Conservation (phyloP, 2,888 invertebrate genomes). For the Agrochola circellaris region DNA sequence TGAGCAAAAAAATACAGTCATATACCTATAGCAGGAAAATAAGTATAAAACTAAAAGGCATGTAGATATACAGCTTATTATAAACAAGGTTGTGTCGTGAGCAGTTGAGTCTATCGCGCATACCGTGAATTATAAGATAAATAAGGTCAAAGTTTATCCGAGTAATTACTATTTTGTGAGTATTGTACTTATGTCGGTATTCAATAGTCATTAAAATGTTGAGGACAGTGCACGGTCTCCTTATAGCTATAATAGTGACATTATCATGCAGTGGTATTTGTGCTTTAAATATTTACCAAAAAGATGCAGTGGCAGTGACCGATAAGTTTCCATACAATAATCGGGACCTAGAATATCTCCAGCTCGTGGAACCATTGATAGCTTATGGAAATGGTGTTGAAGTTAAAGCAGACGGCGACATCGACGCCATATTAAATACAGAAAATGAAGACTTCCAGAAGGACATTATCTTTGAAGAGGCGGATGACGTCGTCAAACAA, state of each 20-base stretch:
- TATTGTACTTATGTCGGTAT: slow-evolving; percentile 40
- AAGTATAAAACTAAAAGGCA: slow-evolving; percentile 41
- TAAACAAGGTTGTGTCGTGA: slow-evolving; percentile 51
- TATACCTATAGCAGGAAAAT: slow-evolving; percentile 48
- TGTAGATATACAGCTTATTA: slow-evolving; percentile 32
- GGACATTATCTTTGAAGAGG: slow-evolving; percentile 5
- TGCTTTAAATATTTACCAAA: slow-evolving; percentile 56
- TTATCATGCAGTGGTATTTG: slow-evolving; percentile 64
- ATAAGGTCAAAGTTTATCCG: slow-evolving; percentile 76
- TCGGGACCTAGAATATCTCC: slow-evolving; percentile 26
- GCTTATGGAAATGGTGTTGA: slow-evolving; percentile 37
- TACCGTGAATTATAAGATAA: slow-evolving; percentile 70
- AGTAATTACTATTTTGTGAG: slow-evolving; percentile 55
- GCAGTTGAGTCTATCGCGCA: slow-evolving; percentile 55
- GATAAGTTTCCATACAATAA: slow-evolving; percentile 21
- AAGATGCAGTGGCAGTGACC: slow-evolving; percentile 30
- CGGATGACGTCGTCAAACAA: slow-evolving; percentile 39
- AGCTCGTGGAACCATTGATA: slow-evolving; percentile 23
- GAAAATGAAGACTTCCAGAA: slow-evolving; percentile 24
- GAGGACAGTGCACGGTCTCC: slow-evolving; percentile 61
- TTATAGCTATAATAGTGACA: slow-evolving; percentile 61
- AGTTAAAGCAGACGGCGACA: slow-evolving; percentile 38
- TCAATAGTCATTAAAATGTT: slow-evolving; percentile 73
- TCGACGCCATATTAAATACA: slow-evolving; percentile 1
- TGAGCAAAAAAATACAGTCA: background rate